Conservation (phyloP, 2,113 vertebrate genomes). For the Dicaeum eximium region DNA sequence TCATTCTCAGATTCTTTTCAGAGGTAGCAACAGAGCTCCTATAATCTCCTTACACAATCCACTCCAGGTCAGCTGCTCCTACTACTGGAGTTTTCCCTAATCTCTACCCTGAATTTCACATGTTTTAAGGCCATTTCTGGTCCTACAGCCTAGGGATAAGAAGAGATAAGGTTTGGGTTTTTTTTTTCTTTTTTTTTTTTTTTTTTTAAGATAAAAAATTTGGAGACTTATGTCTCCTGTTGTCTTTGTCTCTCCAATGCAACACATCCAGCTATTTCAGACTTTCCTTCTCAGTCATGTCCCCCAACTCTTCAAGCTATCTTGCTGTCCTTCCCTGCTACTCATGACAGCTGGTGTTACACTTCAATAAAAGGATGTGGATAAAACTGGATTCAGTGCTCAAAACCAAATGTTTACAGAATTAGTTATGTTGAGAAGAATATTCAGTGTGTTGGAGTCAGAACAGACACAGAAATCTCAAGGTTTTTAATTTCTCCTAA, state of each 20-base stretch:
- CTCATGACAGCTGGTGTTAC: neutral
- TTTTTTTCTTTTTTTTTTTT: neutral
- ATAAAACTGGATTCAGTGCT: neutral
- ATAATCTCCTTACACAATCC: neutral
- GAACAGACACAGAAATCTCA: neutral
- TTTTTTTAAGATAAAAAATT: neutral
- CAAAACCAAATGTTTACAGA: neutral
- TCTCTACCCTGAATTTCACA: neutral
- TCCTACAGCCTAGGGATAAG: neutral
- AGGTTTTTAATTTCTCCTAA: neutral
- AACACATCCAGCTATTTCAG: neutral
- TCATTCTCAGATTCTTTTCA: neutral
- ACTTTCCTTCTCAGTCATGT: neutral
- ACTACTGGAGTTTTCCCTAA: neutral
- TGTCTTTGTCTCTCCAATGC: neutral
- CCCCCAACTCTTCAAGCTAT: neutral
- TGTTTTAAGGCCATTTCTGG: neutral
- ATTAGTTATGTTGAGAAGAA: neutral
- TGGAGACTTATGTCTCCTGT: neutral
- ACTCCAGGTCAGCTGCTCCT: neutral
- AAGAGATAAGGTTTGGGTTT: fast-evolving
- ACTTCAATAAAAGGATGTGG: neutral
- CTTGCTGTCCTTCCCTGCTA: neutral
- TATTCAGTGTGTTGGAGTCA: neutral
- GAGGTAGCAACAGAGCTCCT: neutral